These are phyloP conservation scores for Equus przewalskii DNA, from an alignment of 2,113 vertebrate species.

Conservation along the genomic window DNA sequence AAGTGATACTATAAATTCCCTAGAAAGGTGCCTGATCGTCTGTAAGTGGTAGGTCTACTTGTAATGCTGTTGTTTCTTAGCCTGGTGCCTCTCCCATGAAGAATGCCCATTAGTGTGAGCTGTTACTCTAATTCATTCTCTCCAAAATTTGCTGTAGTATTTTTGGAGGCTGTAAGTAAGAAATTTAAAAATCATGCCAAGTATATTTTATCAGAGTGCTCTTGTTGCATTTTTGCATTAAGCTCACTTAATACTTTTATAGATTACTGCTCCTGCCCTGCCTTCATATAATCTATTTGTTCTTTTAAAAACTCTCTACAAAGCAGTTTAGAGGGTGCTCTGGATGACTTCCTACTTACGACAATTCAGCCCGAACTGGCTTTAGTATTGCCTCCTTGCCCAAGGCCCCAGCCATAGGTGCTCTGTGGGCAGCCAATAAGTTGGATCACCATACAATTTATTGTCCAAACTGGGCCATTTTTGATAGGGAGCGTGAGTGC, in stretches of 20 bases:
- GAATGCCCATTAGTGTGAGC: not conserved
- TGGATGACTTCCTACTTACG: not conserved
- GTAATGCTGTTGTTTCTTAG: not conserved
- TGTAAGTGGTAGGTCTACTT: not conserved
- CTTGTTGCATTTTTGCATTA: constrained; percentile 7
- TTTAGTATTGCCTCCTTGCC: not conserved
- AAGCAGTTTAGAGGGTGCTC: not conserved
- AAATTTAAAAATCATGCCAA: not conserved
- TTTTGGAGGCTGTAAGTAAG: not conserved
- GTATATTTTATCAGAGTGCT: not conserved
- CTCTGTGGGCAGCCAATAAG: not conserved
- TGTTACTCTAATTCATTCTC: not conserved
- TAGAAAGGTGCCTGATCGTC: not conserved
- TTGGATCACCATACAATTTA: not conserved
- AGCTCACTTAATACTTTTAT: not conserved
- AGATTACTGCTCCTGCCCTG: not conserved
- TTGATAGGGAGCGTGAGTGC: not conserved
- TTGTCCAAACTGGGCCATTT: not conserved
- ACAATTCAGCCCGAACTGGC: not conserved
- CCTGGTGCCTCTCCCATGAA: not conserved
- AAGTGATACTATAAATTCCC: not conserved
- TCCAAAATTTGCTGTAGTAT: not conserved
- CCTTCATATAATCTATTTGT: not conserved
- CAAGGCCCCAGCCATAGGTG: not conserved
- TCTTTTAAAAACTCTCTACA: not conserved